A percentile compares a stretch with the other conserved stretches of the same genome.
Evolutionary conservation across 2,888 invertebrate genomes (phyloP).

Genomic region (Zaprionus lineosus): DNA sequence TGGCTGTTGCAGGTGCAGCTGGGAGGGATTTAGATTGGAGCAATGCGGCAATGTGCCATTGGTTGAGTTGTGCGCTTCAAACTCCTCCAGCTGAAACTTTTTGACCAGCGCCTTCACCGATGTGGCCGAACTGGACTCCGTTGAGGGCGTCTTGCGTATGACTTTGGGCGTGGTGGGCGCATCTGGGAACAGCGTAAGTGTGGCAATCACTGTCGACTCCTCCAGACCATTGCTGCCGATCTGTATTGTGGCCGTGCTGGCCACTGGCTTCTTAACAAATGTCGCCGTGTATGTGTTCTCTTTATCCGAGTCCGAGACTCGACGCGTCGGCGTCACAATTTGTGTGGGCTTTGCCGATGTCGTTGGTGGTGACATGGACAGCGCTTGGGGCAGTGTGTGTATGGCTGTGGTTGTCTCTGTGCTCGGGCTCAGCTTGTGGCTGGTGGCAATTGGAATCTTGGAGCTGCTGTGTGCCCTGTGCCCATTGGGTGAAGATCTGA

Average conservation of each 20-base stretch:
- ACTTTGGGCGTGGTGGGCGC: conserved; percentile 88
- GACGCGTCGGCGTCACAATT: conserved; percentile 70
- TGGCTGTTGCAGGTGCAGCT: conserved; percentile 33
- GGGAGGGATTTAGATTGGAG: conserved; percentile 3
- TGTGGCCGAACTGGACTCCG: conserved; percentile 84
- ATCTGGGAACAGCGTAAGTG: conserved; percentile 84
- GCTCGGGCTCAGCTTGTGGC: conserved; percentile 39
- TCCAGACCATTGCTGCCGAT: conserved; percentile 63
- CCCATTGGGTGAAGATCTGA: conserved; percentile 50
- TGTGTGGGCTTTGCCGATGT: conserved; percentile 52
- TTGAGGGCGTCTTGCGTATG: conserved; percentile 85
- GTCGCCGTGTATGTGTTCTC: conserved; percentile 81
- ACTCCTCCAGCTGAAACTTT: conserved; percentile 81
- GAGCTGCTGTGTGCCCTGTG: conserved; percentile 44
- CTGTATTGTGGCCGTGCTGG: conserved; percentile 69
- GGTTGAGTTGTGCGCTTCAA: conserved; percentile 28
- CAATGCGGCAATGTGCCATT: not conserved
- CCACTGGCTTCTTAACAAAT: conserved; percentile 70
- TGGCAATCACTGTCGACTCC: conserved; percentile 67
- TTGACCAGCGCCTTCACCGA: conserved; percentile 83
- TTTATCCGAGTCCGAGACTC: conserved; percentile 80
- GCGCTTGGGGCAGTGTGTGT: conserved; percentile 62
- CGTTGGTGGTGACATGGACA: conserved; percentile 37
- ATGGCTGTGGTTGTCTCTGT: conserved; percentile 64
- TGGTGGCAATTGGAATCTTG: conserved; percentile 56